Evolutionary conservation across 2,888 invertebrate genomes (phyloP).

Genomic region (Prostheceraeus crozeri): DNA sequence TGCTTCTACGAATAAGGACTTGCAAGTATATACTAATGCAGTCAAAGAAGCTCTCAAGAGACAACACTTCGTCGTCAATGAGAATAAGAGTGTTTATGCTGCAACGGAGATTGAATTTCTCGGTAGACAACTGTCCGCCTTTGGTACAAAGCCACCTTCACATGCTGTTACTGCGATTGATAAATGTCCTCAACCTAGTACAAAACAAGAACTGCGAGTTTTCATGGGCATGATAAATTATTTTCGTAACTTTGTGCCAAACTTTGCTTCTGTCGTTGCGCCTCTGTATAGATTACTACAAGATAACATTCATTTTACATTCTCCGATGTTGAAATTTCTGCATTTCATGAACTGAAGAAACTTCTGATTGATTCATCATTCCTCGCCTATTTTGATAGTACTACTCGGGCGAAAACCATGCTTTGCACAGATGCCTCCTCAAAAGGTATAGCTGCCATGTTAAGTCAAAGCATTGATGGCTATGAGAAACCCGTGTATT

Average conservation of each 20-base stretch:
- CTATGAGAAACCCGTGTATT: constrained; percentile 15
- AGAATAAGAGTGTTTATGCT: constrained; percentile 25
- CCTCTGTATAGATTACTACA: constrained; percentile 20
- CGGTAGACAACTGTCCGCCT: too few species aligned
- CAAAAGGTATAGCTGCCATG: constrained; percentile 23
- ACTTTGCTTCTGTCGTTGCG: neutral
- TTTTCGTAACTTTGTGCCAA: constrained; percentile 12
- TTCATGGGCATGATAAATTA: constrained; percentile 22
- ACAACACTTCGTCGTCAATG: neutral
- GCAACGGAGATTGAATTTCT: constrained; percentile 17
- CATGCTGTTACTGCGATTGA: too few species aligned
- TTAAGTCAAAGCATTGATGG: constrained; percentile 14
- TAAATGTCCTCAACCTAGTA: too few species aligned
- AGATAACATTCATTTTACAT: too few species aligned
- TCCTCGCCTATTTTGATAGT: constrained; percentile 7
- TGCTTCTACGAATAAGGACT: constrained; percentile 11
- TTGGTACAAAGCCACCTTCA: too few species aligned
- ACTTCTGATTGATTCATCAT: too few species aligned
- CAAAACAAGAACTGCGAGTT: constrained; percentile 11
- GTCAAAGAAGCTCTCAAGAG: neutral
- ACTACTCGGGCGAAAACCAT: constrained; percentile 22
- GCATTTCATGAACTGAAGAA: too few species aligned
- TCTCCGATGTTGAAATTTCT: too few species aligned
- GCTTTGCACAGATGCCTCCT: constrained; percentile 21
- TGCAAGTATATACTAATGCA: neutral